These are phyloP conservation scores for Luperina nickerlii DNA, from an alignment of 2,888 invertebrate species.

Conservation along the genomic window DNA sequence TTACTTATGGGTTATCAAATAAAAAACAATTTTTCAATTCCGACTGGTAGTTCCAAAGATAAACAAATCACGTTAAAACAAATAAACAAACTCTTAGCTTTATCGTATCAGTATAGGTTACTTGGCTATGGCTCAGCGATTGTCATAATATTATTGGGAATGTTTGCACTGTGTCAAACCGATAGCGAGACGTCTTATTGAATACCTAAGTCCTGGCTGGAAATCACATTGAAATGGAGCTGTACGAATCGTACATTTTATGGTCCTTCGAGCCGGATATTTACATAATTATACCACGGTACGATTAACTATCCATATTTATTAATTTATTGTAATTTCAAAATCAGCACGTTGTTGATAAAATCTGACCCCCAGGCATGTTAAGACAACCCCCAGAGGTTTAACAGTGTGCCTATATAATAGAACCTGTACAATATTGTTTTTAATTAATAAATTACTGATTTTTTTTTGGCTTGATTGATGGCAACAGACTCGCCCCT, in stretches of 20 bases:
- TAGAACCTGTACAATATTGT: background rate
- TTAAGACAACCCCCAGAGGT: background rate
- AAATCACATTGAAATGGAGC: background rate
- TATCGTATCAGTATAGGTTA: background rate
- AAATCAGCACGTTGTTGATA: background rate
- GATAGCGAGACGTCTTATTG: too few relatives aligned
- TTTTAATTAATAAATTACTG: background rate
- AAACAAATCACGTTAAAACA: too few relatives aligned
- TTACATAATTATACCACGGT: background rate
- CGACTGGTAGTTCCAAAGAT: too few relatives aligned
- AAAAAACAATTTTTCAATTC: too few relatives aligned
- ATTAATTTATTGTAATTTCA: background rate
- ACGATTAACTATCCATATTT: background rate
- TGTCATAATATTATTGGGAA: background rate
- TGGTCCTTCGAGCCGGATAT: background rate
- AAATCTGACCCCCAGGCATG: background rate
- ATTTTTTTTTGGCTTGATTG: background rate
- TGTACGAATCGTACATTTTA: background rate
- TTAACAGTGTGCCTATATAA: background rate
- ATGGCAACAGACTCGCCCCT: background rate
- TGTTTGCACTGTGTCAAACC: background rate
- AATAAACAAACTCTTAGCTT: too few relatives aligned
- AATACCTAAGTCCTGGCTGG: too few relatives aligned
- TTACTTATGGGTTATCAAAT: too few relatives aligned
- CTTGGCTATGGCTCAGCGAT: background rate